Evolutionary conservation across 2,797 vertebrate species (phyloP), one percentile per base, ranked within the genome.

Genomic region (Oreortyx pictus): DNA sequence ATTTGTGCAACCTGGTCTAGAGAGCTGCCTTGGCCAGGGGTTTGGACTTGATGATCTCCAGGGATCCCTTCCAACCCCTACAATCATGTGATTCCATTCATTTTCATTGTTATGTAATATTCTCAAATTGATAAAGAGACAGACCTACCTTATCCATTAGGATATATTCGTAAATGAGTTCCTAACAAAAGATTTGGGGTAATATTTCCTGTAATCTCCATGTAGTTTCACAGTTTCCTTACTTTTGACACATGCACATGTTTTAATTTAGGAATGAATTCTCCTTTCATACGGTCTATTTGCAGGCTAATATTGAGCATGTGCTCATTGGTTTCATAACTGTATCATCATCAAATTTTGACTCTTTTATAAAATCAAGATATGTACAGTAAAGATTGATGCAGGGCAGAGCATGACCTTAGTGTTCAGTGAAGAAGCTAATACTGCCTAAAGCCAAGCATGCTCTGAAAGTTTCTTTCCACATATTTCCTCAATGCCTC

Each of bases 211-310:
- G 27, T 61, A 27, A 82, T 44, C 22, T 76, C 31, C 9, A 8
- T 5, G 17, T 3, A 66, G 18, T 41, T 90, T 59, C 54, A 60
- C 47, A 39, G 9, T 1, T 61, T 22, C 3, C 35, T 82, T 71
- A 18, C 24, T 87, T 88, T 37, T 16, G 52, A 17, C 41, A 10
- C 0, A 0, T 5, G 39, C 20, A 15, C 9, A 14, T 41, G 3
- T 85, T 85, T 43, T 50, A 65, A 49, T 0, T 0, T 7, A 17
- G 44, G 13, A 52, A 56, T 46, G 14, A 52, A 56, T 43, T 35
- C 8, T 47, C 31, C 6, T 60, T 88, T 54, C 4, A 33, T 83
- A 70, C 24, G 7, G 6, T 49, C 27, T 31, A 6, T 4, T 64
- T 49, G 19, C 7, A 52, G 31, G 13, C 9, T 52, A 31, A 22